These are phyloP conservation scores for Erythrolamprus reginae DNA, from an alignment of 2,113 vertebrate genomes.

Conservation along the genomic window DNA sequence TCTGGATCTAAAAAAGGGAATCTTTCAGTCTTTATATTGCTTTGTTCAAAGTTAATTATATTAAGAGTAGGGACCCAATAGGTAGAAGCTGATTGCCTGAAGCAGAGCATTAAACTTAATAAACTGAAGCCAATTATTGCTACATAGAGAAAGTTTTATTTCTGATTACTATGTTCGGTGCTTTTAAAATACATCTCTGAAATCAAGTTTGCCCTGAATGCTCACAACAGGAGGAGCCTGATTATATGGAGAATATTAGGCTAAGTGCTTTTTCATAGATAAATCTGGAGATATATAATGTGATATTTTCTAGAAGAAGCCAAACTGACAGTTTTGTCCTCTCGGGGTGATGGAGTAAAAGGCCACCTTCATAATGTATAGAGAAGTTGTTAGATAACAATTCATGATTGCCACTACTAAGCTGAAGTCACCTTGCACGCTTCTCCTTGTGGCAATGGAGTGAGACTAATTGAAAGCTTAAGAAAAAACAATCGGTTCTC, in stretches of 20 bases:
- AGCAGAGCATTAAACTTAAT: conserved; percentile 56
- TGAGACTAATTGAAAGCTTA: neutral
- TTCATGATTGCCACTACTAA: neutral
- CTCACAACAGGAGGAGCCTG: conserved; percentile 34
- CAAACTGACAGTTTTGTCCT: conserved; percentile 56
- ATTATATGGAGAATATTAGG: conserved; percentile 34
- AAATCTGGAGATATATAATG: conserved; percentile 58
- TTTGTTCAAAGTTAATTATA: conserved; percentile 72
- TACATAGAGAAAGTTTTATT: conserved; percentile 3
- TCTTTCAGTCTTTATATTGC: conserved; percentile 66
- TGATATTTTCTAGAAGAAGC: conserved; percentile 57
- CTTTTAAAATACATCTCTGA: conserved; percentile 32
- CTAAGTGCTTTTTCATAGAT: conserved; percentile 59
- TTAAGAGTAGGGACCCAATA: conserved; percentile 64
- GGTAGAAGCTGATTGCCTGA: conserved; percentile 60
- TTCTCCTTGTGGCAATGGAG: neutral
- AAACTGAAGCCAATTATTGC: conserved; percentile 25
- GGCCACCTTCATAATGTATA: conserved; percentile 35
- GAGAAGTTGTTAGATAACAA: neutral
- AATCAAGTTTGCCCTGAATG: conserved; percentile 10
- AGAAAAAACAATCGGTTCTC: neutral
- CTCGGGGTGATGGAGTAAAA: conserved; percentile 50
- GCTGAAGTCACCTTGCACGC: neutral
- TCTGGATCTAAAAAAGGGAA: conserved; percentile 64
- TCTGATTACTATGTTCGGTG: neutral